These are phyloP conservation scores for Neelides sp. DNA, from an alignment of 1,140 invertebrate species.

Conservation along the genomic window DNA sequence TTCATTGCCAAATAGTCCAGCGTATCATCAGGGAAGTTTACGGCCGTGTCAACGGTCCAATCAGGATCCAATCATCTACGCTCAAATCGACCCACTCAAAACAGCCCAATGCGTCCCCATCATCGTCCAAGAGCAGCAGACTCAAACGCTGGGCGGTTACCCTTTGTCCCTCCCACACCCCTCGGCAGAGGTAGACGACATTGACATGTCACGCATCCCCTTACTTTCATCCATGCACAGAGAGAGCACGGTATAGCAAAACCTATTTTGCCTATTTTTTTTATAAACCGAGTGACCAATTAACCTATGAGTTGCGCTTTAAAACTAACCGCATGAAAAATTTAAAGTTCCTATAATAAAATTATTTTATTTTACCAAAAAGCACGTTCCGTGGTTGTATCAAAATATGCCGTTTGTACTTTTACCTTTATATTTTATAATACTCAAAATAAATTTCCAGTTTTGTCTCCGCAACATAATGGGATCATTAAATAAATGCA, in stretches of 20 bases:
- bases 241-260: constrained; percentile 33
- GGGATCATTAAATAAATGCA: no score
- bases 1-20: constrained; percentile 35
- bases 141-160: constrained; percentile 28
- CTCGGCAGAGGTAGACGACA: constrained; percentile 25
- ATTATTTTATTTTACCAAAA: not conserved
- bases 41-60: constrained; percentile 39
- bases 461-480: no score
- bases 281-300: not conserved
- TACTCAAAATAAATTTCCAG: no score
- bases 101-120: constrained; percentile 16
- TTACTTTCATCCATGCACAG: constrained; percentile 18
- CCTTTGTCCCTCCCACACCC: constrained; percentile 7
- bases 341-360: not conserved
- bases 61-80: constrained; percentile 48
- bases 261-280: not conserved
- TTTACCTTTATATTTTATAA: not conserved
- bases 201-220: constrained; percentile 9
- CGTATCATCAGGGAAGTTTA: constrained; percentile 33
- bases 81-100: constrained; percentile 42
- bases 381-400: not conserved
- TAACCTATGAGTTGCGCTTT: not conserved
- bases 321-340: not conserved
- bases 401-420: not conserved
- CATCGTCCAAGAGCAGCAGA: constrained; percentile 27